Evolutionary conservation across 2,888 invertebrate species (phyloP).

Genomic region (Sinelater perroti): DNA sequence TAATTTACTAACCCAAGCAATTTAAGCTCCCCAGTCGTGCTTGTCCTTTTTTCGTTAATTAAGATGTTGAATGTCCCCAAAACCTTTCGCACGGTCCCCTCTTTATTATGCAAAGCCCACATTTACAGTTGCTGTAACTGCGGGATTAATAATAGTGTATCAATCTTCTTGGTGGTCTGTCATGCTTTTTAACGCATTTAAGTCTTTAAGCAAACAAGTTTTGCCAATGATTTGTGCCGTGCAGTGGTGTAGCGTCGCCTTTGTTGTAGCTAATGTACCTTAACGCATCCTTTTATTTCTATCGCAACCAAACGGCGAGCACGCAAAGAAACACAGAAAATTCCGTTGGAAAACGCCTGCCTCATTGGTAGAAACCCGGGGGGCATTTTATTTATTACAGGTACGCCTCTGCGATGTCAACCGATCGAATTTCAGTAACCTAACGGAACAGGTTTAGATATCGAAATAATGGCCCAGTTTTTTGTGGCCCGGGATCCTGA

Average conservation of each 20-base stretch:
- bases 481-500: conserved; percentile 41
- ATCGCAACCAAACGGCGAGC: too few relatives aligned
- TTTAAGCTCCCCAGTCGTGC: too few relatives aligned
- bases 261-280: too few relatives aligned
- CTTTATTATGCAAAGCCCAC: neutral
- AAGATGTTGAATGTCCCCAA: too few relatives aligned
- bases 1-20: too few relatives aligned
- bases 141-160: conserved; percentile 10
- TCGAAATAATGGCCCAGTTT: conserved; percentile 48
- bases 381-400: too few relatives aligned
- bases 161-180: conserved; percentile 19
- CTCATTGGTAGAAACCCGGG: too few relatives aligned
- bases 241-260: neutral
- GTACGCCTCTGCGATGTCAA: conserved; percentile 21
- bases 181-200: conserved; percentile 14
- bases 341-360: too few relatives aligned
- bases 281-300: too few relatives aligned
- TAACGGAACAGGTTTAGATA: conserved; percentile 46
- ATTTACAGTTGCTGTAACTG: conserved; percentile 11
- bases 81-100: conserved; percentile 1
- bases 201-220: conserved; percentile 12
- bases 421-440: conserved; percentile 29
- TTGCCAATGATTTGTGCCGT: conserved; percentile 12
- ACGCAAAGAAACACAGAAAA: too few relatives aligned
- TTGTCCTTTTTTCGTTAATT: too few relatives aligned